Evolutionary conservation across 2,888 invertebrate genomes (phyloP).

Genomic region (Thymelicus lineola): DNA sequence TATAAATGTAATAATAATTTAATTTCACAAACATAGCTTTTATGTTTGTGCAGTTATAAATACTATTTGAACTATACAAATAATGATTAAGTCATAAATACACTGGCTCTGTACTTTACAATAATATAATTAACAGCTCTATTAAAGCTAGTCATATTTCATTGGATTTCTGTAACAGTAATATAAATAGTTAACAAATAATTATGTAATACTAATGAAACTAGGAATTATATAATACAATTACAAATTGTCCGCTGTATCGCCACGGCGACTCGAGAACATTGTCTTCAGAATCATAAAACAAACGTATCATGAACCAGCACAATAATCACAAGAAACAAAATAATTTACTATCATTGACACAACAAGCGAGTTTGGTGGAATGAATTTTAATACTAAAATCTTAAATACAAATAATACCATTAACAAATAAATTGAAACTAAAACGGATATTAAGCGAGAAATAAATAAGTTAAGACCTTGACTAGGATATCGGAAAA

Average conservation of each 20-base stretch:
- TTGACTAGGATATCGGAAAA: slow-evolving; percentile 82
- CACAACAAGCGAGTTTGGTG: slow-evolving; percentile 61
- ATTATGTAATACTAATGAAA: slow-evolving; percentile 76
- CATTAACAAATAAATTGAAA: slow-evolving; percentile 65
- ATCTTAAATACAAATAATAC: slow-evolving; percentile 61
- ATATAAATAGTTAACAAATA: slow-evolving; percentile 85
- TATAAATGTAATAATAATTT: slow-evolving; percentile 79
- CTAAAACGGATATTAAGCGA: slow-evolving; percentile 65
- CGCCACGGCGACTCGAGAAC: slow-evolving; percentile 46
- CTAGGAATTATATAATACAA: slow-evolving; percentile 75
- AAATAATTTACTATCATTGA: slow-evolving; percentile 68
- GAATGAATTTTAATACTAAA: slow-evolving; percentile 56
- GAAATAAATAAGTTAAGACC: slow-evolving; percentile 78
- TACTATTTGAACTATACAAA: slow-evolving; percentile 84
- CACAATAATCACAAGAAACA: slow-evolving; percentile 51
- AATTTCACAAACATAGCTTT: slow-evolving; percentile 77
- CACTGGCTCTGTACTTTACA: slow-evolving; percentile 83
- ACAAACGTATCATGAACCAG: slow-evolving; percentile 46
- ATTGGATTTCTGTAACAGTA: slow-evolving; percentile 79
- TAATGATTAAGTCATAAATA: slow-evolving; percentile 83
- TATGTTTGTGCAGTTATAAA: slow-evolving; percentile 78
- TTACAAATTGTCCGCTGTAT: slow-evolving; percentile 64
- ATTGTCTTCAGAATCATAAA: slow-evolving; percentile 41
- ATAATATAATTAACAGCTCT: slow-evolving; percentile 80
- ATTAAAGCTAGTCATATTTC: slow-evolving; percentile 80